Evolutionary conservation across 1,140 invertebrate species (phyloP).

Genomic region (Zaprionus inermis): DNA sequence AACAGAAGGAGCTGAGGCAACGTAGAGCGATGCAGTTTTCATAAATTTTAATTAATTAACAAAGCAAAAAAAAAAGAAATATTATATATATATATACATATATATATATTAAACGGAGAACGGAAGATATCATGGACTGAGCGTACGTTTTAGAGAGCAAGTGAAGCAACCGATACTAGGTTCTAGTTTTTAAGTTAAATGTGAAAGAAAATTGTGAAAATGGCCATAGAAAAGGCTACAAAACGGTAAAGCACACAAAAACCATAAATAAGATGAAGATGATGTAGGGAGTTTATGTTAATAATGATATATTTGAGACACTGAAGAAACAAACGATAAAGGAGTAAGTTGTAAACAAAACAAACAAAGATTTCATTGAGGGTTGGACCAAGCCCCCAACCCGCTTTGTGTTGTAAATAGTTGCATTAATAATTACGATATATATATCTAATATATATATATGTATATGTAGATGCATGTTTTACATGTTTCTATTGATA

Average conservation of each 20-base stretch:
- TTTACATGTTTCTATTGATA: constrained; percentile 44
- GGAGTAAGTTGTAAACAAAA: constrained; percentile 70
- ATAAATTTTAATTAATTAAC: constrained; percentile 70
- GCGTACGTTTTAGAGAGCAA: constrained; percentile 63
- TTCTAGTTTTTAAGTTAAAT: constrained; percentile 73
- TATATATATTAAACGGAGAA: constrained; percentile 33
- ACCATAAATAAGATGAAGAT: constrained; percentile 26
- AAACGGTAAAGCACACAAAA: constrained; percentile 64
- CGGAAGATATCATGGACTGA: constrained; percentile 77
- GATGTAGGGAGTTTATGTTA: constrained; percentile 59
- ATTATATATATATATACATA: constrained; percentile 44
- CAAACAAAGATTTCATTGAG: constrained; percentile 76
- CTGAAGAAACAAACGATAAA: constrained; percentile 31
- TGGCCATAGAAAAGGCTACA: constrained; percentile 44
- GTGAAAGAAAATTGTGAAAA: constrained; percentile 59
- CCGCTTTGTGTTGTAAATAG: constrained; percentile 74
- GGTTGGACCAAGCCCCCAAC: constrained; percentile 37
- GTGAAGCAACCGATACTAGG: constrained; percentile 67
- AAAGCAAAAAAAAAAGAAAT: constrained; percentile 26
- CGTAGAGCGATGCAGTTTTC: constrained; percentile 62
- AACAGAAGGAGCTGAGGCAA: constrained; percentile 31
- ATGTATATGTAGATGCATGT: constrained; percentile 52
- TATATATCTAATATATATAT: constrained; percentile 70
- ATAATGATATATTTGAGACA: constrained; percentile 65
- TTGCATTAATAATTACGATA: constrained; percentile 76